These are phyloP conservation scores for Eupithecia pulchellata DNA, from an alignment of 2,888 invertebrate genomes.

Conservation along the genomic window DNA sequence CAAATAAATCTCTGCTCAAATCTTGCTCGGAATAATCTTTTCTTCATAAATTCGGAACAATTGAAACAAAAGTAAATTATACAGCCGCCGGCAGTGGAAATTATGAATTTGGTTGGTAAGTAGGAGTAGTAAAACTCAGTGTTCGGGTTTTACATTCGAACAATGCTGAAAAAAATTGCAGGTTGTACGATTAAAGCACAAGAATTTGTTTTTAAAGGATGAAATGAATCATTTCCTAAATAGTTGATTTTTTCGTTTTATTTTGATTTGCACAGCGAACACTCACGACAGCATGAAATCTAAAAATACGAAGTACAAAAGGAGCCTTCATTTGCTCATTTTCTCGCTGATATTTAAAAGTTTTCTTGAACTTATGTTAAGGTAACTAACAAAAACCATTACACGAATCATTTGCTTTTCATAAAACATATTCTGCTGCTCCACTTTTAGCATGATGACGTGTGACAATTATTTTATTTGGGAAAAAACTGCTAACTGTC, in stretches of 20 bases:
- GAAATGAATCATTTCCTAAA: neutral
- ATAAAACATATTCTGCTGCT: no score
- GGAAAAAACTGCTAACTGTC: no score
- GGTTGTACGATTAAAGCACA: neutral
- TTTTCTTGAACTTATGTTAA: no score
- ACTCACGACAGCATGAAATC: no score
- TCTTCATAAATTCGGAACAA: constrained; percentile 72
- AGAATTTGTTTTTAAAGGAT: neutral
- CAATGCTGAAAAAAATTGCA: constrained; percentile 1
- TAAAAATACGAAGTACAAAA: neutral
- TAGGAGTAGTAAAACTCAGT: neutral
- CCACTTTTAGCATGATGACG: no score
- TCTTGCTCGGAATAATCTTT: constrained; percentile 44
- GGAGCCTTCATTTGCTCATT: no score
- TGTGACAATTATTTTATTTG: no score
- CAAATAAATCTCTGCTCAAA: constrained; percentile 66
- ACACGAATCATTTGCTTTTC: no score
- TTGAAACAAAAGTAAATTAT: constrained; percentile 84
- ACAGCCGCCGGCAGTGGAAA: constrained; percentile 59
- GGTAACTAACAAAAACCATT: no score
- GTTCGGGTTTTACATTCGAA: neutral
- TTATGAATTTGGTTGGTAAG: constrained; percentile 60
- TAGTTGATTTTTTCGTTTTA: neutral
- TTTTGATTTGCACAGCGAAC: neutral
- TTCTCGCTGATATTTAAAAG: no score